phyloP scores from a whole-genome alignment of 64 coral and sea anemone species.

The Orbicella faveolata region DNA sequence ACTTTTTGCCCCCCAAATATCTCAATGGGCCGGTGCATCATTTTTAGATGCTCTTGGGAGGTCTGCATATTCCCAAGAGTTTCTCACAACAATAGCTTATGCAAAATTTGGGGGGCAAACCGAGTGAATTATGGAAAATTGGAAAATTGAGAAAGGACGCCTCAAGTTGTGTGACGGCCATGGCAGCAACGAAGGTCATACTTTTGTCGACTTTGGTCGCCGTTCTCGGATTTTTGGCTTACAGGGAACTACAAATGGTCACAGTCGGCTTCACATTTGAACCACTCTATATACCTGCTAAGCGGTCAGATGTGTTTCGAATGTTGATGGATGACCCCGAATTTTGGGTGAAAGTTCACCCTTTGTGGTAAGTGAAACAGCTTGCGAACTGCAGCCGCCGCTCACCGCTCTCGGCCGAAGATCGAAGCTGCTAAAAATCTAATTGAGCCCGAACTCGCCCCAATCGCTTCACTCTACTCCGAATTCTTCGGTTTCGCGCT shows the following conservation, averaged over 20 bases:
- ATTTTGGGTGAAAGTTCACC: background rate
- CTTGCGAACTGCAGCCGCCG: background rate
- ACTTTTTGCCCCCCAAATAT: no score
- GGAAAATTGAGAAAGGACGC: background rate
- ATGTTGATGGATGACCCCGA: conserved; percentile 10
- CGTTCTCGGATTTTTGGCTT: background rate
- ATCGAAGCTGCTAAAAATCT: no score
- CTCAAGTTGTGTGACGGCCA: background rate
- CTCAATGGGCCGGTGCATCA: no score
- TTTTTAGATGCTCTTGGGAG: no score
- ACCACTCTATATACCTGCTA: conserved; percentile 1
- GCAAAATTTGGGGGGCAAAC: no score
- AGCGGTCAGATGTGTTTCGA: conserved; percentile 16
- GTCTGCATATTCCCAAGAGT: no score
- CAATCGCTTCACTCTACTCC: no score
- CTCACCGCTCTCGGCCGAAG: no score
- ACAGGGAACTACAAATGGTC: conserved; percentile 2
- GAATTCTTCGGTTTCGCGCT: no score
- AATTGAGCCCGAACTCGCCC: no score
- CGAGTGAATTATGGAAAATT: no score
- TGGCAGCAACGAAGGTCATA: background rate
- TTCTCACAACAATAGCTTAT: no score
- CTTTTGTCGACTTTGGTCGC: background rate
- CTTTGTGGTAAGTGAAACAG: background rate
- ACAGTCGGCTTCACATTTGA: background rate